phyloP scores from a whole-genome alignment of 2,888 invertebrate species.

The Lagria hirta region DNA sequence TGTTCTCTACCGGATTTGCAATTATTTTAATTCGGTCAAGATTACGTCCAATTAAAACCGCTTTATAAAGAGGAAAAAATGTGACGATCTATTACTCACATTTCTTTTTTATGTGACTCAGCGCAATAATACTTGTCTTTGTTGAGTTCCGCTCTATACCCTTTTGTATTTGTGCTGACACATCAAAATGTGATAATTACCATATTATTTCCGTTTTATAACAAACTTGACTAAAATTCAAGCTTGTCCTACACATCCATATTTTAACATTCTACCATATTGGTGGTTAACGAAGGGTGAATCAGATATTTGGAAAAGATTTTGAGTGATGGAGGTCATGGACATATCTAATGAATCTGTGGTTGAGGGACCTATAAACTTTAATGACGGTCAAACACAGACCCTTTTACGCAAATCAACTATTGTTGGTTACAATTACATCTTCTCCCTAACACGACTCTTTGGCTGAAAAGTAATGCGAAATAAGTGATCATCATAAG shows the following conservation, averaged over 20 bases:
- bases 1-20: slow-evolving; percentile 17
- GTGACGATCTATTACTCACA: slow-evolving; percentile 14
- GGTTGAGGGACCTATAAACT: slow-evolving; percentile 32
- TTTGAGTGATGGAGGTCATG: slow-evolving; percentile 36
- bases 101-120: too few species aligned
- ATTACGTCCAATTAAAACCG: slow-evolving; percentile 34
- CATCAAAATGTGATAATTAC: slow-evolving; percentile 2
- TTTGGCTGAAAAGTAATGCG: too few species aligned
- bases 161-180: not conserved
- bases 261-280: slow-evolving; percentile 22
- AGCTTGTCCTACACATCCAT: slow-evolving; percentile 19
- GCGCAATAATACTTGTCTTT: too few species aligned
- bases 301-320: slow-evolving; percentile 33
- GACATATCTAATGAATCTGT: slow-evolving; percentile 35
- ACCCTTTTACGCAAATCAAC: slow-evolving; percentile 14
- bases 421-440: slow-evolving; percentile 4
- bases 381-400: slow-evolving; percentile 32
- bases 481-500: too few species aligned
- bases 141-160: too few species aligned
- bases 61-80: slow-evolving; percentile 33
- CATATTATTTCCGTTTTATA: slow-evolving; percentile 13
- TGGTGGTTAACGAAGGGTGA: slow-evolving; percentile 33
- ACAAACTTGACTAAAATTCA: slow-evolving; percentile 6
- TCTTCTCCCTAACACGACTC: slow-evolving; percentile 11
- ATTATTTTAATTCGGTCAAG: slow-evolving; percentile 23